Percentiles rank a stretch among this genome's conserved stretches.
Conservation (phyloP, 1,140 invertebrate species). For the Leptonema lineaticorne region DNA sequence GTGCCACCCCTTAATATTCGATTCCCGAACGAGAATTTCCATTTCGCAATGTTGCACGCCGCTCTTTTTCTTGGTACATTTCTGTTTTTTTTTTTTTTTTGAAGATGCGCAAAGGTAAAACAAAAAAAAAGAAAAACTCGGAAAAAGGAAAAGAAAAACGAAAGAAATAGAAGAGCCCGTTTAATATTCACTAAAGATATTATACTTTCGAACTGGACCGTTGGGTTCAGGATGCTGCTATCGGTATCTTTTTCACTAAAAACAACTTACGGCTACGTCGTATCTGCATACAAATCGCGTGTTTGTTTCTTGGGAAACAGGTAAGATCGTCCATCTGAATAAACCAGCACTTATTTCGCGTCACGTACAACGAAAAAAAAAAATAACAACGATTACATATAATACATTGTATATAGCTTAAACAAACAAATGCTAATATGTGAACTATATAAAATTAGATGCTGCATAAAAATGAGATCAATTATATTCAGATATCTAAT, state of each 20-base stretch:
- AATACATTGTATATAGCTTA: no score
- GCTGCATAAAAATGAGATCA: no score
- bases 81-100: no score
- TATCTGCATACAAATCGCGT: constrained; percentile 41
- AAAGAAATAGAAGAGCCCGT: constrained; percentile 29
- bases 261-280: constrained; percentile 38
- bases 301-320: constrained; percentile 35
- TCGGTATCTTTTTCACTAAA: constrained; percentile 40
- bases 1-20: constrained; percentile 20
- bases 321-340: constrained; percentile 19
- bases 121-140: constrained; percentile 1
- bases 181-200: constrained; percentile 41
- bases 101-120: background rate
- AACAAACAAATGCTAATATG: background rate
- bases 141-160: constrained; percentile 25
- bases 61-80: no score
- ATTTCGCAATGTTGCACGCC: constrained; percentile 14
- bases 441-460: no score
- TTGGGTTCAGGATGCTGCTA: constrained; percentile 14
- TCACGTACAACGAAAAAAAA: background rate
- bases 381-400: constrained; percentile 4
- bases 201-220: constrained; percentile 26
- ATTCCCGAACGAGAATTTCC: constrained; percentile 32
- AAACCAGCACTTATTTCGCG: constrained; percentile 9
- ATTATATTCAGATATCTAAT: no score